Evolutionary conservation across 2,888 invertebrate genomes (phyloP).

Genomic region (Synergus gifuensis): DNA sequence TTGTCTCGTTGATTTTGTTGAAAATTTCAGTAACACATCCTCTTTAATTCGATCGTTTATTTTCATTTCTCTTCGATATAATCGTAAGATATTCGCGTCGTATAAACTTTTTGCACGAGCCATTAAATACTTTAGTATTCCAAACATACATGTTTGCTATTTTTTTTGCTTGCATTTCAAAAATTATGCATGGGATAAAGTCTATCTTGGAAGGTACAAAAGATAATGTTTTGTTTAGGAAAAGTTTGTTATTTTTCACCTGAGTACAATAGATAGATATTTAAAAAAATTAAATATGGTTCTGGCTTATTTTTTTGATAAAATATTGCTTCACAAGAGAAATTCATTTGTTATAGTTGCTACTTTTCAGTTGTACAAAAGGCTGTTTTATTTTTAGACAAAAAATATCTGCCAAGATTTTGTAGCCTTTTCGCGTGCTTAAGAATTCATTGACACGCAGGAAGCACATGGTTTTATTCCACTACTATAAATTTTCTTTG

Average conservation of each 20-base stretch:
- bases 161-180: constrained; percentile 4
- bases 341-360: not conserved
- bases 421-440: not conserved
- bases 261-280: not conserved
- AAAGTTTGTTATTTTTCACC: not conserved
- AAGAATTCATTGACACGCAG: constrained; percentile 4
- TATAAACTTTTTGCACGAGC: not conserved
- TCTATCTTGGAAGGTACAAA: not conserved
- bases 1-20: not conserved
- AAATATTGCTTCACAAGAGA: not conserved
- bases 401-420: constrained; percentile 4
- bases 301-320: too few species aligned
- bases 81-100: constrained; percentile 27
- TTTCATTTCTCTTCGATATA: constrained; percentile 34
- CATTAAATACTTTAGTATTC: constrained; percentile 21
- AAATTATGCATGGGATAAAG: constrained; percentile 19
- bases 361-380: not conserved
- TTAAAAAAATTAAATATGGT: too few species aligned
- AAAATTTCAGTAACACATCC: not conserved
- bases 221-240: not conserved
- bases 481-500: not conserved
- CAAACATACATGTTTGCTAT: constrained; percentile 16
- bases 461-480: not conserved
- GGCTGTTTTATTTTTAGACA: not conserved
- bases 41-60: constrained; percentile 17